These are phyloP conservation scores for Brachionus asplanchnoidis DNA, from an alignment of 1,140 invertebrate genomes.

Conservation along the genomic window DNA sequence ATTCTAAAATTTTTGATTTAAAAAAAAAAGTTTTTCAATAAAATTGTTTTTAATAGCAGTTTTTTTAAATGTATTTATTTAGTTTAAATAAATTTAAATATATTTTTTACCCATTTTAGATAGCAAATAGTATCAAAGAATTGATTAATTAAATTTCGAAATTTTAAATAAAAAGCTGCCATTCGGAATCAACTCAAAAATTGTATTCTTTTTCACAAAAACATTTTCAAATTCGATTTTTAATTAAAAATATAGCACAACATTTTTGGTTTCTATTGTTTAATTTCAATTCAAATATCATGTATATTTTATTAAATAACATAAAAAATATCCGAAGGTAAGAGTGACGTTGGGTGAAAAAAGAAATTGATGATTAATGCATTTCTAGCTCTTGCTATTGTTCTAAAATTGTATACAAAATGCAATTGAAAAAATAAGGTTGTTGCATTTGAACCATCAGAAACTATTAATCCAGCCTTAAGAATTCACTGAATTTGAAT, in stretches of 20 bases:
- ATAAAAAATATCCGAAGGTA: background rate
- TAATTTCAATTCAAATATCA: background rate
- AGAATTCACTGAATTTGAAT: background rate
- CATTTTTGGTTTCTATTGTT: background rate
- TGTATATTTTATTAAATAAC: background rate
- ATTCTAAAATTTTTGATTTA: too few relatives aligned
- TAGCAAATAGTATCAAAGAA: too few relatives aligned
- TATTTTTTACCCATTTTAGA: too few relatives aligned
- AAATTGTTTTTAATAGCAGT: too few relatives aligned
- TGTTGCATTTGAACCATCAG: background rate
- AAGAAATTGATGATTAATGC: background rate
- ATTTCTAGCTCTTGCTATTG: background rate
- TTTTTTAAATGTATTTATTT: too few relatives aligned
- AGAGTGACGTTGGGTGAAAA: background rate
- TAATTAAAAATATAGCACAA: background rate
- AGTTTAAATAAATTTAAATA: too few relatives aligned
- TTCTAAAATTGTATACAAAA: too few relatives aligned
- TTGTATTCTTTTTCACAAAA: too few relatives aligned
- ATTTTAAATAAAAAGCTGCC: background rate
- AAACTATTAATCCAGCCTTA: background rate
- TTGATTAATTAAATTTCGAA: background rate
- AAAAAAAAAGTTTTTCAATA: too few relatives aligned
- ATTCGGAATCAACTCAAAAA: too few relatives aligned
- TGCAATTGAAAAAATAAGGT: background rate
- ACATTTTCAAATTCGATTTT: background rate